These are phyloP conservation scores for Pogonocherus hispidulus DNA, from an alignment of 2,888 invertebrate species.

Conservation along the genomic window DNA sequence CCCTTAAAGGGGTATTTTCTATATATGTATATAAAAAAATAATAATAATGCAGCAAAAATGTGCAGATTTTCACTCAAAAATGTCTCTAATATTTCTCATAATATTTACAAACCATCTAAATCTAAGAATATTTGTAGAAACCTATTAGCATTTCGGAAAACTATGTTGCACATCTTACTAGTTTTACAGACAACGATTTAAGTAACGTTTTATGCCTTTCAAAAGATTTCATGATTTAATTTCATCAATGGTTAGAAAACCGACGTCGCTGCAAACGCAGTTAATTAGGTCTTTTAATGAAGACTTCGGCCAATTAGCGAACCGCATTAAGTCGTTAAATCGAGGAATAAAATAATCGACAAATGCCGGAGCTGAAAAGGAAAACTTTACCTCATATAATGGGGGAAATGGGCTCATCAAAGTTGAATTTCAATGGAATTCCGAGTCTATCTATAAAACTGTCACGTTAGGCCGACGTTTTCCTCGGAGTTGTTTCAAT, in stretches of 20 bases:
- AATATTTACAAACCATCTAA: no score
- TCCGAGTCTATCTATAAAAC: constrained; percentile 21
- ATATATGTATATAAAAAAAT: no score
- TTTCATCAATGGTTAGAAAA: background rate
- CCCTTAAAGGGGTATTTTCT: no score
- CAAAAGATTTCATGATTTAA: background rate
- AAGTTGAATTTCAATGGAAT: constrained; percentile 29
- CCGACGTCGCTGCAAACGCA: background rate
- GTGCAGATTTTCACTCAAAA: no score
- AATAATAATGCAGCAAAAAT: no score
- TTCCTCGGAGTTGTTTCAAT: constrained; percentile 18
- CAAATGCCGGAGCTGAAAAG: constrained; percentile 10
- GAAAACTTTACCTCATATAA: constrained; percentile 20
- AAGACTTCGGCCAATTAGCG: constrained; percentile 12
- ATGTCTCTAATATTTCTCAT: no score
- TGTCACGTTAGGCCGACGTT: constrained; percentile 25
- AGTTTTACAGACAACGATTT: no score
- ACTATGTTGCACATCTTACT: no score
- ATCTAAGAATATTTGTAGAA: no score
- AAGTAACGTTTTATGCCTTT: no score
- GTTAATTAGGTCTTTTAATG: constrained; percentile 21
- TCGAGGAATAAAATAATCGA: constrained; percentile 23
- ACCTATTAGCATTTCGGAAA: no score
- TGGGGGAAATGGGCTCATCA: constrained; percentile 25
- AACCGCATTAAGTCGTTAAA: constrained; percentile 17